These are phyloP conservation scores for Lanius collurio DNA, from an alignment of 2,113 vertebrate species.

Conservation along the genomic window DNA sequence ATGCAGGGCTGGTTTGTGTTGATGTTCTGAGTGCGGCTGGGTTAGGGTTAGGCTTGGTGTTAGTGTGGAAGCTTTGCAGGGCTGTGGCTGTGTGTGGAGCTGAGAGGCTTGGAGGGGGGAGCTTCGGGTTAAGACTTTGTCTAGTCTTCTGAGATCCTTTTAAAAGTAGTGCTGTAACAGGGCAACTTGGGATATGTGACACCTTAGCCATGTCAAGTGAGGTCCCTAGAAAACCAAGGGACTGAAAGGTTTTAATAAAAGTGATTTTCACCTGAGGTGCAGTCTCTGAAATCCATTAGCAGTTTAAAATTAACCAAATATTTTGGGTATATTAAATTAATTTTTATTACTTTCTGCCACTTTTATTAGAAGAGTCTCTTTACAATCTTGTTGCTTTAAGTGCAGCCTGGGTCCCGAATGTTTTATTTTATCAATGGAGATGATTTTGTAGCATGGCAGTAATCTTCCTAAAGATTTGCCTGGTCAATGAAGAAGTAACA, in stretches of 20 bases:
- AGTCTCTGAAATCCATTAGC: neutral
- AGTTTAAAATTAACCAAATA: neutral
- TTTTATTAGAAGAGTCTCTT: neutral
- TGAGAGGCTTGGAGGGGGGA: neutral
- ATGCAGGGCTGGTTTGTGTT: neutral
- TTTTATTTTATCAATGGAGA: neutral
- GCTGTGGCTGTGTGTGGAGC: rapidly evolving
- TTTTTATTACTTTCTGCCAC: neutral
- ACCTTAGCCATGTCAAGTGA: neutral
- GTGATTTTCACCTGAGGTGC: neutral
- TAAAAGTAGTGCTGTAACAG: neutral
- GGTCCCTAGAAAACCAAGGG: neutral
- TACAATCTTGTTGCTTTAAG: neutral
- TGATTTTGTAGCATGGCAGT: neutral
- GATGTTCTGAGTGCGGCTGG: neutral
- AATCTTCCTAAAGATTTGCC: neutral
- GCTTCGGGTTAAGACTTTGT: neutral
- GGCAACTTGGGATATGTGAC: neutral
- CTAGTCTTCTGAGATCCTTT: neutral
- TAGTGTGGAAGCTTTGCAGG: neutral
- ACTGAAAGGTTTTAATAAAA: neutral
- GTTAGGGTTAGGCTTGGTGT: neutral
- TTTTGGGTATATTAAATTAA: neutral
- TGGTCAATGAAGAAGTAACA: neutral
- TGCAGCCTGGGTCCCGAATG: neutral